Conservation (phyloP, 1,140 invertebrate species). For the Ptiloglossa arizonensis region DNA sequence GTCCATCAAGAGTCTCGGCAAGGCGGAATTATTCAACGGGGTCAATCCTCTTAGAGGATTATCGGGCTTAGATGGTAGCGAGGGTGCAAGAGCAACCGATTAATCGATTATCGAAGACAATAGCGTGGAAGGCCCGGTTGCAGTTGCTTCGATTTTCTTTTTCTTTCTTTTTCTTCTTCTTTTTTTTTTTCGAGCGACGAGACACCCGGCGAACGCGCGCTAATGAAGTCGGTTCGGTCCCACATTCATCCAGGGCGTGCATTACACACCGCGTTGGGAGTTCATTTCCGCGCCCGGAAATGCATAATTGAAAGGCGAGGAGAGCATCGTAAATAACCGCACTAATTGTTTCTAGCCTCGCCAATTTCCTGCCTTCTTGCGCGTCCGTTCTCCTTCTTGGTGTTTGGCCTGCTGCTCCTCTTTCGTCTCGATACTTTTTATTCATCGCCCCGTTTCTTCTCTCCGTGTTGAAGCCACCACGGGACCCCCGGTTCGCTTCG, state of each 20-base stretch:
- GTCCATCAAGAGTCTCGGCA: constrained; percentile 30
- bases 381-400: constrained; percentile 1
- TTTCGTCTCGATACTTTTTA: background rate
- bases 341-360: constrained; percentile 76
- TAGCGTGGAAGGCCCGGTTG: constrained; percentile 25
- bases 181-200: no score
- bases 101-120: constrained; percentile 56
- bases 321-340: constrained; percentile 72
- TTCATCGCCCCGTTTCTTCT: background rate
- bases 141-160: constrained; percentile 22
- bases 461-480: constrained; percentile 5
- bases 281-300: constrained; percentile 73
- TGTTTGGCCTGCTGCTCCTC: constrained; percentile 17
- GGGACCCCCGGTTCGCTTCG: background rate
- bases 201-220: background rate
- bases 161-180: no score
- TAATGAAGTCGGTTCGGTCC: background rate
- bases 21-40: constrained; percentile 41
- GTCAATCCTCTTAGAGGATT: constrained; percentile 51
- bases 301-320: constrained; percentile 75
- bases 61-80: constrained; percentile 28
- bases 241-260: background rate
- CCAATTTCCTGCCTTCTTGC: constrained; percentile 70
- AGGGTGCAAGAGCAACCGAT: constrained; percentile 51
- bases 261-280: constrained; percentile 37